Evolutionary conservation across 2,888 invertebrate species (phyloP).

Genomic region (Drosophila formosana): DNA sequence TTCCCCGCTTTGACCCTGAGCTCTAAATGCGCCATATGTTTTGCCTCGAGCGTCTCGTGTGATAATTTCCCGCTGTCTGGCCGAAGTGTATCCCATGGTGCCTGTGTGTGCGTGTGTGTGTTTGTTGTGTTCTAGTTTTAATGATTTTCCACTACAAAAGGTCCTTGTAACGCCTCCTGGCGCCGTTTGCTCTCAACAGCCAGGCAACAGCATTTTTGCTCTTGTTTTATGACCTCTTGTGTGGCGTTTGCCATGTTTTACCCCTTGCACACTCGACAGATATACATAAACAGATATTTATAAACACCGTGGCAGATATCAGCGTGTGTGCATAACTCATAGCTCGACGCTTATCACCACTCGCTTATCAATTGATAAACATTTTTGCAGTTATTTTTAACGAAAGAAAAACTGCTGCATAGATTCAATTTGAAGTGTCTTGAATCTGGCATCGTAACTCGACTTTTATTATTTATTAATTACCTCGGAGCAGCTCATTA

Average conservation of each 20-base stretch:
- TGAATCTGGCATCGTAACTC: neutral
- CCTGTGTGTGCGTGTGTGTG: conserved; percentile 21
- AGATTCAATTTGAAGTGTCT: neutral
- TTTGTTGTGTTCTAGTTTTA: conserved; percentile 72
- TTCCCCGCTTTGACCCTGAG: conserved; percentile 31
- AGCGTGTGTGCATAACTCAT: conserved; percentile 11
- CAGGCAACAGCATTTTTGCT: conserved; percentile 5
- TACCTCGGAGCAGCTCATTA: conserved; percentile 46
- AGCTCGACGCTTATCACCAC: conserved; percentile 36
- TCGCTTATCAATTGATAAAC: conserved; percentile 55
- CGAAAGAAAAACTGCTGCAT: neutral
- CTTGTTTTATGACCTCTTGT: conserved; percentile 30
- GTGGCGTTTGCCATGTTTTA: conserved; percentile 12
- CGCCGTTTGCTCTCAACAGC: conserved; percentile 62
- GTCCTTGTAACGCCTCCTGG: conserved; percentile 73
- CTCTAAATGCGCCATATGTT: conserved; percentile 61
- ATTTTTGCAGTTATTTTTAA: conserved; percentile 49
- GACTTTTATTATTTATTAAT: conserved; percentile 7
- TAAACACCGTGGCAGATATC: conserved; percentile 11
- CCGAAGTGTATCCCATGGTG: conserved; percentile 10
- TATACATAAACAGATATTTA: neutral
- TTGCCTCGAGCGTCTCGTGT: conserved; percentile 51
- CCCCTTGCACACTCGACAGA: conserved; percentile 4
- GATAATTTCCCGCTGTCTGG: conserved; percentile 57
- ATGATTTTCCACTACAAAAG: conserved; percentile 73